These are phyloP conservation scores for Caenorhabditis imperialis DNA, from an alignment of 2,888 invertebrate genomes.

Conservation along the genomic window DNA sequence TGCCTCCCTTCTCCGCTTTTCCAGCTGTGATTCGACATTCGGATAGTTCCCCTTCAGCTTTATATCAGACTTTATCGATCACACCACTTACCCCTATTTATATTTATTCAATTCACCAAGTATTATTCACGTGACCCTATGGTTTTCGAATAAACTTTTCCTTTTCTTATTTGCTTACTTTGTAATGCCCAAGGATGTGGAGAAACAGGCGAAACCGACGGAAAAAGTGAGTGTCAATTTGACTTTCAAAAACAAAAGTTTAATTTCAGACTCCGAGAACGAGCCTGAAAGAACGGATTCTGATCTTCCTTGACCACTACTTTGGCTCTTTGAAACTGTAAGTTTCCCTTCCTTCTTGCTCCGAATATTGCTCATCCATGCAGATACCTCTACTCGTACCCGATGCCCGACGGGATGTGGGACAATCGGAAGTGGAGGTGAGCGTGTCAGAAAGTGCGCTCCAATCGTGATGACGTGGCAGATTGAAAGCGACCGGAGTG, in stretches of 20 bases:
- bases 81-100: not conserved
- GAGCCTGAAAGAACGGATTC: slow-evolving; percentile 19
- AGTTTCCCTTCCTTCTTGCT: slow-evolving; percentile 8
- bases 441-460: not conserved
- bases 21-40: not conserved
- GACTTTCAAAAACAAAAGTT: no score
- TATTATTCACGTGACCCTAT: no score
- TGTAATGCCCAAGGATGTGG: slow-evolving; percentile 8
- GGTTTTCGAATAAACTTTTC: not conserved
- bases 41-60: slow-evolving; percentile 5
- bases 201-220: not conserved
- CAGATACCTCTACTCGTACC: slow-evolving; percentile 48
- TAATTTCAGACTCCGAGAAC: slow-evolving; percentile 21
- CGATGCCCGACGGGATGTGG: slow-evolving; percentile 33
- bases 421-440: slow-evolving; percentile 47
- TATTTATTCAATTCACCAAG: not conserved
- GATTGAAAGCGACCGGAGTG: slow-evolving; percentile 34
- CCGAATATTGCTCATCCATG: not conserved
- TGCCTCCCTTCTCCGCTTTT: slow-evolving; percentile 3
- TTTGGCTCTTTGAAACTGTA: slow-evolving; percentile 41
- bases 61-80: not conserved
- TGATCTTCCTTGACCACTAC: slow-evolving; percentile 24
- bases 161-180: not conserved
- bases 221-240: no score
- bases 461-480: slow-evolving; percentile 4